These are phyloP conservation scores for Rhadina sibilatrix DNA, from an alignment of 2,113 vertebrate genomes.

Conservation along the genomic window DNA sequence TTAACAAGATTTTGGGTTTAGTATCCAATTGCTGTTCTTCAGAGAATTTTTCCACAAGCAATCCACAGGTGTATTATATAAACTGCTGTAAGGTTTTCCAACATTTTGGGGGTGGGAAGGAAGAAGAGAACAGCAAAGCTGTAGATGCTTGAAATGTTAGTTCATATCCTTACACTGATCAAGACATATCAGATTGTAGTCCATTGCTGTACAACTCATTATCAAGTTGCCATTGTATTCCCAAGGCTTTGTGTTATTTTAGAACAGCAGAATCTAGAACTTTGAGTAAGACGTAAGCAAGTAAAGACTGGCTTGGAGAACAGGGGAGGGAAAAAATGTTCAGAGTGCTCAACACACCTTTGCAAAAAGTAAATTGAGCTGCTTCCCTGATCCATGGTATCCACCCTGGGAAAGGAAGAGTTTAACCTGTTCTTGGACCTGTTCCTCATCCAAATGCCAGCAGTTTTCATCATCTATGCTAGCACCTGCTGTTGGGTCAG, in stretches of 20 bases:
- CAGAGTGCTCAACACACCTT: slow-evolving; percentile 83
- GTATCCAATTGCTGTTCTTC: neutral
- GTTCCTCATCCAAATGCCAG: slow-evolving; percentile 98
- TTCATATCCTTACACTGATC: neutral
- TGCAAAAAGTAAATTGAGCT: slow-evolving; percentile 97
- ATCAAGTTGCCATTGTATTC: neutral
- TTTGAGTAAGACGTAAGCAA: neutral
- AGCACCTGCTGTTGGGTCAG: slow-evolving; percentile 95
- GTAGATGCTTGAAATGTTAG: neutral
- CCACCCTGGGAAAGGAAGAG: slow-evolving; percentile 96
- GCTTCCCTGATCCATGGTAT: slow-evolving; percentile 98
- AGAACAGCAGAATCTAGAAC: neutral
- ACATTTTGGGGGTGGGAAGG: neutral
- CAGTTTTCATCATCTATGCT: slow-evolving; percentile 98
- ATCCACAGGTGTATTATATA: neutral
- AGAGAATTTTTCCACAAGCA: neutral
- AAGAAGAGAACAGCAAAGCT: neutral
- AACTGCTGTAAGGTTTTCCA: neutral
- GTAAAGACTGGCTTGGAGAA: neutral
- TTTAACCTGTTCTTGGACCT: slow-evolving; percentile 97
- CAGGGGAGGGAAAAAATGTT: neutral
- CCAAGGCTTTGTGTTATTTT: neutral
- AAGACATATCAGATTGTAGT: neutral
- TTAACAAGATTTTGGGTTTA: neutral
- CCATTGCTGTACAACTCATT: neutral